Evolutionary conservation across 2,797 vertebrate species (phyloP), one percentile per base, ranked within the genome.

Genomic region (Platalea minor): DNA sequence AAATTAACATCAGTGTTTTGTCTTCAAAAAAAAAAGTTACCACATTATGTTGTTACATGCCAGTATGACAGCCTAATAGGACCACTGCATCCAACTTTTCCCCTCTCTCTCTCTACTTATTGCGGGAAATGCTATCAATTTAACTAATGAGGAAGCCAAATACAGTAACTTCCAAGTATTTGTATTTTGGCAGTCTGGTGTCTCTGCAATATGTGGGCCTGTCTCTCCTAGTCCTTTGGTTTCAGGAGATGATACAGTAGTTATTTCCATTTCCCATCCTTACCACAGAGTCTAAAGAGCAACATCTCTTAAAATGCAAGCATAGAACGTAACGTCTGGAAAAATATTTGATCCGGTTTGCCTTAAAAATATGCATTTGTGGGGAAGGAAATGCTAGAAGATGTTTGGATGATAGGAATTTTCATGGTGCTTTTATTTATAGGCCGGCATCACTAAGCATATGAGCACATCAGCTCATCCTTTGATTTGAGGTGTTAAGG

Each of bases 1-100:
- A 85, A 92, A 91, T 94, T 95, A 96, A 78, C 87, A 82, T 92
- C 57, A 75, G 51, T 39, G 75, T 85, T 96, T 95, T 77, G 59
- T 89, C 89, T 95, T 93, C 3, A 60, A 75, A 84, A 91, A 63
- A 37, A 61, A 63, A 37, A 57, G 28, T 78, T 83, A 46, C 75
- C 33, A 16, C 31, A 5, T 81, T 67, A 13, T 59, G 56, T 95
- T 90, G 74, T 89, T 95, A 61, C 1, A 4, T 83, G 80, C 48
- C 57, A 72, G 72, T 57, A 28, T 72, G 86, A 92, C 81, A 88
- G 73, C 79, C 57, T 92, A 86, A 88, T 57, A 76, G 92, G 78
- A 86, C 69, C 43, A 25, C 37, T 76, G 87, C 41, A 84, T 92
- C 82, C 92, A 96, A 25, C 65, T 80, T 76, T 54, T 6, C 17